A percentile compares a stretch with the other conserved stretches of the same genome.
Evolutionary conservation across 2,888 invertebrate species (phyloP).

Genomic region (Drosophila cognata): DNA sequence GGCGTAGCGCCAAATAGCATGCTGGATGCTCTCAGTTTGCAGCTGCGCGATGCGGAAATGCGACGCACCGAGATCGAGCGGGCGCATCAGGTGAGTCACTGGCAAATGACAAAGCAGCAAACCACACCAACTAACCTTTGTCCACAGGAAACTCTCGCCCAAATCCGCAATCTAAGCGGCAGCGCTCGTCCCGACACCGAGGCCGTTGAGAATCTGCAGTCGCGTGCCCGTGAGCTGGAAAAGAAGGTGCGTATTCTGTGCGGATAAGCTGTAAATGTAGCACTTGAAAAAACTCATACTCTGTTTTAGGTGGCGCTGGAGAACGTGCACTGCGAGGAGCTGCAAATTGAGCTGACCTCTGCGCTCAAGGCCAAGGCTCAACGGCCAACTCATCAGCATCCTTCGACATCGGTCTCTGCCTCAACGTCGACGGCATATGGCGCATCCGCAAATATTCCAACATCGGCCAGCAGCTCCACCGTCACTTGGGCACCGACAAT

Average conservation of each 20-base stretch:
- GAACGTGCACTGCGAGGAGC: slow-evolving; percentile 93
- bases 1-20: slow-evolving; percentile 82
- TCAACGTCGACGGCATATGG: slow-evolving; percentile 73
- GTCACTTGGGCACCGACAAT: slow-evolving; percentile 85
- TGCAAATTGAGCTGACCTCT: slow-evolving; percentile 93
- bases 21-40: slow-evolving; percentile 88
- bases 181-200: slow-evolving; percentile 88
- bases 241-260: slow-evolving; percentile 89
- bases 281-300: not conserved
- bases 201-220: slow-evolving; percentile 90
- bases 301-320: slow-evolving; percentile 87
- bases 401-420: slow-evolving; percentile 5
- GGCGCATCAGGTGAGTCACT: slow-evolving; percentile 87
- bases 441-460: slow-evolving; percentile 72
- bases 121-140: not conserved
- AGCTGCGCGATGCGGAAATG: slow-evolving; percentile 92
- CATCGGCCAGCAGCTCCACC: slow-evolving; percentile 81
- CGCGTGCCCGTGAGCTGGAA: slow-evolving; percentile 94
- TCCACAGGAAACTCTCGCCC: slow-evolving; percentile 89
- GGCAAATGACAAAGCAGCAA: not conserved
- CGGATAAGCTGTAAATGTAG: not conserved
- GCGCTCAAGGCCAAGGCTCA: slow-evolving; percentile 87
- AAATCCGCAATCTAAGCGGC: slow-evolving; percentile 86
- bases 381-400: slow-evolving; percentile 67
- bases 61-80: slow-evolving; percentile 91